Evolutionary conservation across 2,113 vertebrate genomes (phyloP), one percentile per base, ranked within the genome.

Genomic region (Rhabdomys dilectus): DNA sequence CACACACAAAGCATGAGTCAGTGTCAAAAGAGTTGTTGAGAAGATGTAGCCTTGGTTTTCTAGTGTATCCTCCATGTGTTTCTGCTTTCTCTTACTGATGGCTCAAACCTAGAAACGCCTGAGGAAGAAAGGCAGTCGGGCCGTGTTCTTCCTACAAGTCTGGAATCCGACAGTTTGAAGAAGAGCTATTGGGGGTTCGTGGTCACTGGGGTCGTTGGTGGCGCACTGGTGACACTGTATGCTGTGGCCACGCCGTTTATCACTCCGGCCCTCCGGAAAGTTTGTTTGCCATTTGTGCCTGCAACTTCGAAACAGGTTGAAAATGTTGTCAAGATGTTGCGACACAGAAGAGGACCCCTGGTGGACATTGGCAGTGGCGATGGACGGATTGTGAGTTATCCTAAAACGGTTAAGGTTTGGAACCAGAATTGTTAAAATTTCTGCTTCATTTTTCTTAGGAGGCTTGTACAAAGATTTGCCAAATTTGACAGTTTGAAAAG

Each of bases 291-390:
- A 1, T 99, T 99, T 0, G 99, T 99, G 5, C 99, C 99, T 9
- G 99, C 99, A 0, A 99, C 99, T 16, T 89, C 98, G 0, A 93
- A 98, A 12, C 99, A 99, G 98, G 97, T 99, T 13, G 97, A 98
- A 51, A 99, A 99, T 0, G 99, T 99, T 16, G 94, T 99, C 91
- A 98, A 70, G 56, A 98, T 98, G 98, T 34, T 99, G 60, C 97
- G 89, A 1, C n/a, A 89, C 77, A 98, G 99, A 76, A 98, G 98
- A 0, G 99, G 99, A 51, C 97, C 98, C 0, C 95, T 99, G 17
- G 99, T 99, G 76, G 99, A 99, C 96, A 98, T 99, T 0, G 99
- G 99, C 3, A 99, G 99, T 0, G 99, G 99, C 0, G 99, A 99
- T 84, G 99, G 99, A 9, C 99, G 99, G 19, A 98, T 99, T 96